Percentiles rank a stretch among this genome's conserved stretches.
These are phyloP conservation scores for Palythoa heliodiscus DNA, from an alignment of 92 coral and sea anemone species.

Conservation along the genomic window DNA sequence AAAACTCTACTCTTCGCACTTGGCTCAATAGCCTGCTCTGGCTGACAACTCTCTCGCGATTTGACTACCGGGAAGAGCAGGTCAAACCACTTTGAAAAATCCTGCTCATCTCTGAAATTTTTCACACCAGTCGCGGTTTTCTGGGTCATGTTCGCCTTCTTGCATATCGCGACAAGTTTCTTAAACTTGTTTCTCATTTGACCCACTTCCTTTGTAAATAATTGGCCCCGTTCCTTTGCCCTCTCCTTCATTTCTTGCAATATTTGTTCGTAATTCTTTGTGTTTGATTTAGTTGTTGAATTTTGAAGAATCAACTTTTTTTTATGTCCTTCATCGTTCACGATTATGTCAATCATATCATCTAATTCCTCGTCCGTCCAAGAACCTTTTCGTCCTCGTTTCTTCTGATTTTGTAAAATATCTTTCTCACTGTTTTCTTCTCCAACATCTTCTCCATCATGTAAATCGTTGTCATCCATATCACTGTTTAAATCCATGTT, in stretches of 20 bases:
- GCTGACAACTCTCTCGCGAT: constrained; percentile 45
- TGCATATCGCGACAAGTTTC: constrained; percentile 46
- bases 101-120: constrained; percentile 31
- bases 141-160: constrained; percentile 32
- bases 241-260: constrained; percentile 20
- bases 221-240: constrained; percentile 18
- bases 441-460: too few species aligned
- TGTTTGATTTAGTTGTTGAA: constrained; percentile 30
- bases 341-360: constrained; percentile 28
- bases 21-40: constrained; percentile 42
- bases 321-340: constrained; percentile 40
- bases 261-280: constrained; percentile 36
- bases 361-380: too few species aligned
- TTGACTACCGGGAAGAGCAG: constrained; percentile 37
- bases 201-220: constrained; percentile 23
- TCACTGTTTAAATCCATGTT: too few species aligned
- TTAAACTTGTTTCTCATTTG: constrained; percentile 48
- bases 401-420: too few species aligned
- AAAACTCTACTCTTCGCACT: too few species aligned
- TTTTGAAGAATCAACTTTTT: constrained; percentile 37
- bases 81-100: constrained; percentile 43
- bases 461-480: too few species aligned
- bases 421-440: too few species aligned
- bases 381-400: too few species aligned
- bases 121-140: constrained; percentile 47